Base-by-base conservation (phyloP, 2,888 invertebrate species). In the Scaptomyza parva region DNA sequence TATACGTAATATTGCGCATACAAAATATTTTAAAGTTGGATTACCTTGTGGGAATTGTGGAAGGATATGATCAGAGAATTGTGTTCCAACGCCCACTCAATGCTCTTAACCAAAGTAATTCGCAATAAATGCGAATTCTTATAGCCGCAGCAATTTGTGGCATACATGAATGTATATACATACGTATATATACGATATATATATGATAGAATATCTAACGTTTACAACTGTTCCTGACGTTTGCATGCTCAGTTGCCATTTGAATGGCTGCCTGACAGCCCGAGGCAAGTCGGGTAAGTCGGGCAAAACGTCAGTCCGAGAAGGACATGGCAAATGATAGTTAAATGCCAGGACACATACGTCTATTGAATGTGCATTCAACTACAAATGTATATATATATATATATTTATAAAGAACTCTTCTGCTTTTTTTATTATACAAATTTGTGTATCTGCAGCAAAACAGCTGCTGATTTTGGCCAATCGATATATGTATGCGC, bases 201-300 rank as follows among this genome's bases (percentile, higher is more conserved):
- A 53, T 51, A 28, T 65, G 60, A 67, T 53, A 64, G 44, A 65
- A 60, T 70, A 78, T 76, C 70, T 80, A 76, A 74, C 68, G 70
- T 62, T 52, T 75, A 68, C 78, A 75, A 80, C 75, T 78, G 78
- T 74, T 72, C 48, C 69, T 75, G 77, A 81, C 74, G 79, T 79
- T 90, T 88, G 89, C 89, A 89, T 89, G 89, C 78, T 78, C 73
- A 67, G 67, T 70, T 78, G 78, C 88, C 86, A 88, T 89, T 89
- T 80, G 73, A 55, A 80, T 73, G 76, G 70, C 74, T 69, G 66
- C 50, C 76, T 81, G 87, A 85, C 87, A 85, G 85, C 63, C 53
- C n/a, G n/a, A n/a, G n/a, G n/a, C n/a, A 54, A 58, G 70, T 39
- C 59, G n/a, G n/a, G n/a, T n/a, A 50, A 45, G 45, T 52, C 26